These are phyloP conservation scores for Halichondria panicea DNA, from an alignment of 37 sponge, comb jelly and placozoan species.

Conservation along the genomic window DNA sequence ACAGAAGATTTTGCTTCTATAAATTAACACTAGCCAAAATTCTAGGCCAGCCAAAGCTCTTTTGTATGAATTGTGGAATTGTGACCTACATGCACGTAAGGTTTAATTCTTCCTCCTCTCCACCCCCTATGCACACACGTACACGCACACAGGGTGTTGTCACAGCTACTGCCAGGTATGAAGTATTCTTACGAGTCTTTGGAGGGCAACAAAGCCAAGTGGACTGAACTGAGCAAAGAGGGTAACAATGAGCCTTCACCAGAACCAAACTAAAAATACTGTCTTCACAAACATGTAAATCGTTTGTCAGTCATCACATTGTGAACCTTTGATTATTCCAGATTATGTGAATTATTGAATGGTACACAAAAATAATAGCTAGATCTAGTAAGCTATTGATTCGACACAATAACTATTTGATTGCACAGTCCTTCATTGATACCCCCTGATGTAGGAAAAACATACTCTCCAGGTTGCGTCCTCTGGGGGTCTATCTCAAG, in stretches of 20 bases:
- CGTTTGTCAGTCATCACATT: not conserved
- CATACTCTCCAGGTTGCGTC: conserved; percentile 11
- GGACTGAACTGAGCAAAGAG: conserved; percentile 33
- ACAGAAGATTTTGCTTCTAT: too few relatives aligned
- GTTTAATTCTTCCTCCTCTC: too few relatives aligned
- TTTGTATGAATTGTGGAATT: too few relatives aligned
- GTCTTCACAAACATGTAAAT: too few relatives aligned
- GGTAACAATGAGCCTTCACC: too few relatives aligned
- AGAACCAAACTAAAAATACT: too few relatives aligned
- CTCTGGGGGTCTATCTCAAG: conserved; percentile 29
- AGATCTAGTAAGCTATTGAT: too few relatives aligned
- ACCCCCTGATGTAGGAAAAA: conserved; percentile 51
- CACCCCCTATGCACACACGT: too few relatives aligned
- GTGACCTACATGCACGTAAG: too few relatives aligned
- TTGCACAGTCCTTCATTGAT: conserved; percentile 3
- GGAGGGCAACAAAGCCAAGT: conserved; percentile 26
- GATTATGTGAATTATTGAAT: not conserved
- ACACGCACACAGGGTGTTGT: conserved; percentile 37
- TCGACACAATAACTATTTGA: conserved; percentile 7
- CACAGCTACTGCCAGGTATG: conserved; percentile 18
- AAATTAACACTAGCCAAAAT: too few relatives aligned
- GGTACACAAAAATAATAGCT: too few relatives aligned
- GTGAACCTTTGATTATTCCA: not conserved
- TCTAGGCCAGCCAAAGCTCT: too few relatives aligned
- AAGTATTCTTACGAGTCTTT: conserved; percentile 6